phyloP scores from a whole-genome alignment of 2,797 vertebrate genomes.

The Crenichthys baileyi region DNA sequence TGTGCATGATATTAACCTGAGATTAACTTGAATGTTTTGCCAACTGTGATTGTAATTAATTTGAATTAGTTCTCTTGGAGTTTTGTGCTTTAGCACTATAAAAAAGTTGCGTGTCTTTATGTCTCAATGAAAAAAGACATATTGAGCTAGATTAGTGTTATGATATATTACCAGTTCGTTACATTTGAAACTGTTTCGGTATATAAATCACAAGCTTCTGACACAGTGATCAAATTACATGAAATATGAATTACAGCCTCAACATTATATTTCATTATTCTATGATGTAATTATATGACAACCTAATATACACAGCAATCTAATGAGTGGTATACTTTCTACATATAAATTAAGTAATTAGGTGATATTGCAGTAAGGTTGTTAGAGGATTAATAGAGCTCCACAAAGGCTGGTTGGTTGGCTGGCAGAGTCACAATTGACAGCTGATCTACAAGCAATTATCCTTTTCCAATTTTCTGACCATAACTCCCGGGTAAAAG shows the following conservation, averaged over 20 bases:
- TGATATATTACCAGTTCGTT: background rate
- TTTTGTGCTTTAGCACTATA: background rate
- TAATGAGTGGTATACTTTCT: conserved; percentile 62
- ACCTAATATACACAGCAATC: conserved; percentile 57
- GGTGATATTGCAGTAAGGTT: conserved; percentile 29
- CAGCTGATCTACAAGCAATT: conserved; percentile 62
- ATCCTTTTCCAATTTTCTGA: conserved; percentile 68
- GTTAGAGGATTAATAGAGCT: conserved; percentile 48
- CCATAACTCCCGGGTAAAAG: conserved; percentile 70
- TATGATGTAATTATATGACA: conserved; percentile 59
- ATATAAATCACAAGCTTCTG: conserved; percentile 44
- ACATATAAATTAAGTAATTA: conserved; percentile 70
- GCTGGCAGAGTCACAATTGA: conserved; percentile 49
- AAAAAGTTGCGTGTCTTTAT: background rate
- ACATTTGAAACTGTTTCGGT: conserved; percentile 23
- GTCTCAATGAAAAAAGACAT: background rate
- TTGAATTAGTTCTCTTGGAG: background rate
- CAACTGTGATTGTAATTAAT: background rate
- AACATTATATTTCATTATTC: conserved; percentile 47
- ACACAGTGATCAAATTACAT: conserved; percentile 45
- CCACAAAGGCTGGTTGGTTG: conserved; percentile 47
- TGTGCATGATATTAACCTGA: too few species aligned
- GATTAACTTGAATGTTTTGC: background rate
- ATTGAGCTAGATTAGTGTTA: background rate
- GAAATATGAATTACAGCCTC: conserved; percentile 37